Conservation (phyloP, 2,113 vertebrate species). For the Corydoras maculifer region DNA sequence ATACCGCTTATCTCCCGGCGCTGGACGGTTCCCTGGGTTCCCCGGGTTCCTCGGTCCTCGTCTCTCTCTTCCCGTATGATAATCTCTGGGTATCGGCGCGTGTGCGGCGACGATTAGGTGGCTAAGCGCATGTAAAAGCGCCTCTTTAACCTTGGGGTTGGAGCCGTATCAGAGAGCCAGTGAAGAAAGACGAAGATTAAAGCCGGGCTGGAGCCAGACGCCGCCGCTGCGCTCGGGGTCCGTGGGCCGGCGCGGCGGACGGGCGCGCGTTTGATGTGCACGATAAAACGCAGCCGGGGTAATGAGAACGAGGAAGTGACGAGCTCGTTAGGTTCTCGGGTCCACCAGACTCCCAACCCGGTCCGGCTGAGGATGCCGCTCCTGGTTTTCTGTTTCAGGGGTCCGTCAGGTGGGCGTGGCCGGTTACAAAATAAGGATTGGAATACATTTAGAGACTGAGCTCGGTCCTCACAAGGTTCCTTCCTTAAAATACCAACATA, state of each 20-base stretch:
- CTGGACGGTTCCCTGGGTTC: not conserved
- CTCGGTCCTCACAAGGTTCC: too few relatives aligned
- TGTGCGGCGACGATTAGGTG: constrained; percentile 25
- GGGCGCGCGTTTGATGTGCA: constrained; percentile 60
- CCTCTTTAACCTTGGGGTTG: constrained; percentile 51
- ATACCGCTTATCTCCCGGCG: constrained; percentile 38
- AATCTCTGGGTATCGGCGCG: constrained; percentile 11
- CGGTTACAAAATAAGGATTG: too few relatives aligned
- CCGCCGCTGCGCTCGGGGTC: constrained; percentile 1
- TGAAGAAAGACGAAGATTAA: constrained; percentile 28
- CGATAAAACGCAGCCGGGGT: constrained; percentile 59
- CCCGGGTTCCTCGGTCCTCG: not conserved
- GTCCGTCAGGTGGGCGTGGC: too few relatives aligned
- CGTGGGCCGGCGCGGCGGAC: constrained; percentile 9
- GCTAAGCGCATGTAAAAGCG: constrained; percentile 40
- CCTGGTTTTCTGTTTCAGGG: too few relatives aligned
- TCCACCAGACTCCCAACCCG: not conserved
- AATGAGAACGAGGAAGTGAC: constrained; percentile 60
- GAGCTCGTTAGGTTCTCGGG: constrained; percentile 59
- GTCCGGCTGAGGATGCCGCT: too few relatives aligned
- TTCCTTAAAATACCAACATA: too few relatives aligned
- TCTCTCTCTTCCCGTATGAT: not conserved
- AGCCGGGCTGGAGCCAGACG: constrained; percentile 7
- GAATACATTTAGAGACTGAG: too few relatives aligned
- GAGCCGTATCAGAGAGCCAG: constrained; percentile 28